phyloP scores from a whole-genome alignment of 2,888 invertebrate species.

The Sinohyriopsis cumingii region DNA sequence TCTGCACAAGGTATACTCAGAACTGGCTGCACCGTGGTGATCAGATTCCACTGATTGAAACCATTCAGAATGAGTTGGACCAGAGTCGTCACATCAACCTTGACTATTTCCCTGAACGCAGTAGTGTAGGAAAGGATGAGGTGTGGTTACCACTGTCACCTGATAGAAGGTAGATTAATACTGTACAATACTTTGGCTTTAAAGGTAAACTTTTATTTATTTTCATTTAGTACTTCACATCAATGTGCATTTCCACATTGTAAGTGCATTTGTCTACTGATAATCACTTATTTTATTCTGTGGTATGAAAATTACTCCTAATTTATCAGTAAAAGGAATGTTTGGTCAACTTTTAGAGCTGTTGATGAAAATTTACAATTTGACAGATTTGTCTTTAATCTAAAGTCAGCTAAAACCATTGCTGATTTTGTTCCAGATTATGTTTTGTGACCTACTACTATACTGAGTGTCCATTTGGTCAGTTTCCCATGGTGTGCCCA shows the following conservation, averaged over 20 bases:
- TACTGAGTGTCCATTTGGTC: conserved; percentile 59
- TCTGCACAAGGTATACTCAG: conserved; percentile 29
- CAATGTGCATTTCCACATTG: too few species aligned
- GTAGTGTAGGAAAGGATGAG: conserved; percentile 45
- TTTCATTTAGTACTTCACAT: too few species aligned
- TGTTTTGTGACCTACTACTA: conserved; percentile 60
- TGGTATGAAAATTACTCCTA: not conserved
- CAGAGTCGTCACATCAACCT: conserved; percentile 32
- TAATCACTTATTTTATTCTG: not conserved
- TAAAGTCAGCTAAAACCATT: not conserved
- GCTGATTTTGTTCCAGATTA: conserved; percentile 41
- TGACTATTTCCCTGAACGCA: conserved; percentile 24
- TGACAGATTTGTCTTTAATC: not conserved
- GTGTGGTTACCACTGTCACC: conserved; percentile 62
- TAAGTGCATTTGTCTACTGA: too few species aligned
- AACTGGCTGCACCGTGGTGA: conserved; percentile 56
- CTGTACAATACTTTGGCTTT: too few species aligned
- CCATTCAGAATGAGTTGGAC: conserved; percentile 38
- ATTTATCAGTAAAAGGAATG: too few species aligned
- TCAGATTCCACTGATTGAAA: conserved; percentile 47
- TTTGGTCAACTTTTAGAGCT: too few species aligned
- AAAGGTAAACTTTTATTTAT: too few species aligned
- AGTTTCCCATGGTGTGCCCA: conserved; percentile 51
- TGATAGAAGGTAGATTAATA: conserved; percentile 57
- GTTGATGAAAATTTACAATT: too few species aligned